Evolutionary conservation across 2,888 invertebrate genomes (phyloP).

Genomic region (Tenthredo mesomela): DNA sequence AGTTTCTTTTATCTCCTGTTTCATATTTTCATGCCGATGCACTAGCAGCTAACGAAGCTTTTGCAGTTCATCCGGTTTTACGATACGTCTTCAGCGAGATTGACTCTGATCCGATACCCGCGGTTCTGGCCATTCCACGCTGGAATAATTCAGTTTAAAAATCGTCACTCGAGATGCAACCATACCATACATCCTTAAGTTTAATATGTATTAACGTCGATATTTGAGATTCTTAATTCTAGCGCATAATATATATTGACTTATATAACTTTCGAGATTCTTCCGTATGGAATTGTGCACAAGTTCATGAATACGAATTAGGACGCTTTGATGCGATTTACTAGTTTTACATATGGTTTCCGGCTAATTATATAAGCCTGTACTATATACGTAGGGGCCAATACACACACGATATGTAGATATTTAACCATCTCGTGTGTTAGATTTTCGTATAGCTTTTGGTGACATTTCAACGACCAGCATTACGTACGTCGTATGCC

Average conservation of each 20-base stretch:
- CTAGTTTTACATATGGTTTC: slow-evolving; percentile 46
- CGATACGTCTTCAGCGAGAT: neutral
- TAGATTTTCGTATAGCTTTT: neutral
- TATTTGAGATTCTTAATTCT: neutral
- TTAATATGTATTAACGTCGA: neutral
- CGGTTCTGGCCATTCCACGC: neutral
- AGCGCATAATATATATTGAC: neutral
- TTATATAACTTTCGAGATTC: neutral
- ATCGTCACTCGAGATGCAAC: neutral
- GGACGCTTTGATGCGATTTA: slow-evolving; percentile 47
- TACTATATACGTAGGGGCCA: neutral
- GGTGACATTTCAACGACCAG: neutral
- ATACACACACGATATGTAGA: neutral
- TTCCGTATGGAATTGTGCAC: neutral
- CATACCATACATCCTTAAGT: neutral
- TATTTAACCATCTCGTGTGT: neutral
- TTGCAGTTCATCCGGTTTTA: neutral
- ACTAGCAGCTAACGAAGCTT: neutral
- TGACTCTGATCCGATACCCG: neutral
- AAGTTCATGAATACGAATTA: slow-evolving; percentile 18
- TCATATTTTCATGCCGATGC: neutral
- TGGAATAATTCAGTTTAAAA: neutral
- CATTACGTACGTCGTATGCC: slow-evolving; percentile 7
- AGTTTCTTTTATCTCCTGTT: neutral
- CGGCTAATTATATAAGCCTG: slow-evolving; percentile 36